Percentiles rank a stretch among this genome's conserved stretches.
These are phyloP conservation scores for Gasterosteus nipponicus DNA, from an alignment of 2,113 vertebrate genomes.

Conservation along the genomic window DNA sequence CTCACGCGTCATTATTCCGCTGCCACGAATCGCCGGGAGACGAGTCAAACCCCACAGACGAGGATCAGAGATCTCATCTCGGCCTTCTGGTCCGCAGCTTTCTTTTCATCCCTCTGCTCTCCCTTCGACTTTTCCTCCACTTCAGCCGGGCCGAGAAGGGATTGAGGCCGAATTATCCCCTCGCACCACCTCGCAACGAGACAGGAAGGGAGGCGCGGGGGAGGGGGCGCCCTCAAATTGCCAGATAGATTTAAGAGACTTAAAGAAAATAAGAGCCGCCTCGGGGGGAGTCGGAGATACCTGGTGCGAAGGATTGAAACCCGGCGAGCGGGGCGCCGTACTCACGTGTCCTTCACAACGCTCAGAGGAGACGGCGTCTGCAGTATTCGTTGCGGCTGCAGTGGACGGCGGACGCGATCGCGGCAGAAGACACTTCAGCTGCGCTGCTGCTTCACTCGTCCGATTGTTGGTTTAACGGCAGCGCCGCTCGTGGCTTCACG, in stretches of 20 bases:
- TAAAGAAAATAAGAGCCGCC: conserved; percentile 18
- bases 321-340: neutral
- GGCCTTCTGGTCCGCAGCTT: neutral
- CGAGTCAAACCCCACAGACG: neutral
- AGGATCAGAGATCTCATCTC: conserved; percentile 19
- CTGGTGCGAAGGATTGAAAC: conserved; percentile 21
- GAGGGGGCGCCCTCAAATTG: conserved; percentile 41
- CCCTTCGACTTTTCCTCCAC: conserved; percentile 1
- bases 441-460: conserved; percentile 1
- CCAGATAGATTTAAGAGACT: conserved; percentile 21
- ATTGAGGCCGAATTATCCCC: conserved; percentile 47
- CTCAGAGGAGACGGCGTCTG: neutral
- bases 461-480: conserved; percentile 37
- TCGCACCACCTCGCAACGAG: conserved; percentile 9
- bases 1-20: neutral
- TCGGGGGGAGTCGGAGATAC: conserved; percentile 22
- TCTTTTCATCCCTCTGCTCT: conserved; percentile 26
- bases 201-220: conserved; percentile 20
- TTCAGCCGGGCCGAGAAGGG: conserved; percentile 29
- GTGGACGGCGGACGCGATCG: conserved; percentile 23
- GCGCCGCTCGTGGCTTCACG: neutral
- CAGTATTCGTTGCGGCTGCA: conserved; percentile 2
- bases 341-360: conserved; percentile 23
- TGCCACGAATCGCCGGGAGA: neutral
- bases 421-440: conserved; percentile 40